phyloP scores from a whole-genome alignment of 2,113 vertebrate species.

The Rhipidura dahli region DNA sequence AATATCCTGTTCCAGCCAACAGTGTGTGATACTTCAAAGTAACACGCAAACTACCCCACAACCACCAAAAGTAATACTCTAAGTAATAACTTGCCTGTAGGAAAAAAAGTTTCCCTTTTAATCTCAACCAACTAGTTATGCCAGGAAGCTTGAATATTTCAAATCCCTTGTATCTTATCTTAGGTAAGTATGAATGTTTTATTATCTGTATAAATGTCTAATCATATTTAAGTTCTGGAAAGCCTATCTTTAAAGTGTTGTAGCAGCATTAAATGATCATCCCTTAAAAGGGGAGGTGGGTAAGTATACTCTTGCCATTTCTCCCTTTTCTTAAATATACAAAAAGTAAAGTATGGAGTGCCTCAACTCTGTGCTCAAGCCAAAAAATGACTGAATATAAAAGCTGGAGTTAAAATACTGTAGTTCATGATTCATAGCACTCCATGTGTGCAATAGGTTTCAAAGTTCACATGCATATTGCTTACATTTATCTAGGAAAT shows the following conservation, averaged over 20 bases:
- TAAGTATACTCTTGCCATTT: background rate
- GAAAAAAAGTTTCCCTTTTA: background rate
- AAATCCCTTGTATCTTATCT: slow-evolving; percentile 37
- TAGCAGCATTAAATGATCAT: background rate
- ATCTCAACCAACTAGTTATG: background rate
- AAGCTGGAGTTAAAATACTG: background rate
- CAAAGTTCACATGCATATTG: background rate
- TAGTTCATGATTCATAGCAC: background rate
- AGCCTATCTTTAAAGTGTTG: slow-evolving; percentile 19
- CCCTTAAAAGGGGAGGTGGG: slow-evolving; percentile 6
- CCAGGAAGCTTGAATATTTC: background rate
- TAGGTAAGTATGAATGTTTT: slow-evolving; percentile 14
- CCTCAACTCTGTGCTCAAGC: background rate
- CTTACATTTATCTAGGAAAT: background rate
- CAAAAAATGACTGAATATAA: background rate
- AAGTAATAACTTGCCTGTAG: background rate
- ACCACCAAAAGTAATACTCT: background rate
- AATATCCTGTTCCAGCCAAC: background rate
- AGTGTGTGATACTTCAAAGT: background rate
- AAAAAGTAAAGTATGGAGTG: background rate
- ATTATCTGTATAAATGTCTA: slow-evolving; percentile 19
- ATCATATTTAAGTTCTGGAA: slow-evolving; percentile 16
- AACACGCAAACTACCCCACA: background rate
- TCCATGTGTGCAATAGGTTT: background rate
- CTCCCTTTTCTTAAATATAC: slow-evolving; percentile 12